Conservation (phyloP, 2,113 vertebrate species). For the Apeltes quadracus region DNA sequence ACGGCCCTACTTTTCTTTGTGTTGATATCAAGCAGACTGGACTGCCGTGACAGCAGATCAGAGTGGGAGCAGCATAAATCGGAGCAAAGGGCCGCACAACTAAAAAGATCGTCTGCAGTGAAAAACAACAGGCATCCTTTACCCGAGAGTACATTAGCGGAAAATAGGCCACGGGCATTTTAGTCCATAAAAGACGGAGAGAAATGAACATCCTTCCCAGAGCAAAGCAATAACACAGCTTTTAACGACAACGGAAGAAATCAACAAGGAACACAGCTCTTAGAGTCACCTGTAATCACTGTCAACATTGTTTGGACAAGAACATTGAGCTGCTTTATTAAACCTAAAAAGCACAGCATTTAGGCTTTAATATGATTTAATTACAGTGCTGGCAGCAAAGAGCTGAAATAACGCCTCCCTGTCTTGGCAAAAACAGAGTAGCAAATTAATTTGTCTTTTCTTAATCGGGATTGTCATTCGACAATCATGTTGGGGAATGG, state of each 20-base stretch:
- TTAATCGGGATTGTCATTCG: constrained; percentile 52
- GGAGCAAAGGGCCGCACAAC: constrained; percentile 64
- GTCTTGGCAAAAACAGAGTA: constrained; percentile 54
- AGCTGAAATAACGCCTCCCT: constrained; percentile 51
- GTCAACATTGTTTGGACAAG: constrained; percentile 55
- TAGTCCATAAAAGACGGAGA: constrained; percentile 62
- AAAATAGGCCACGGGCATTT: constrained; percentile 72
- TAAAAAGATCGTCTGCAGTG: constrained; percentile 69
- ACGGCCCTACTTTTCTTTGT: constrained; percentile 54
- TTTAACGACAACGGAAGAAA: constrained; percentile 70
- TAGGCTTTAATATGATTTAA: constrained; percentile 66
- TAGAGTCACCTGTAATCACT: constrained; percentile 64
- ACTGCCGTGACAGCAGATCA: constrained; percentile 63
- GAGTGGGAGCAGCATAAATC: constrained; percentile 58
- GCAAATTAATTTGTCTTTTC: constrained; percentile 70
- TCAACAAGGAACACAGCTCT: constrained; percentile 64
- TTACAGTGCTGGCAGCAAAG: constrained; percentile 55
- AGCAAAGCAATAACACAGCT: constrained; percentile 62
- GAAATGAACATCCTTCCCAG: constrained; percentile 68
- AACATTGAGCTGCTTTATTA: constrained; percentile 59
- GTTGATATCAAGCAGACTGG: constrained; percentile 51
- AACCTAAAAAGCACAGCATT: constrained; percentile 64
- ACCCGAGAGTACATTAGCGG: constrained; percentile 67
- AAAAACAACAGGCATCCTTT: constrained; percentile 61
- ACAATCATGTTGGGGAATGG: constrained; percentile 48